Percentiles rank a stretch among this genome's conserved stretches.
These are phyloP conservation scores for Lycaon pictus DNA, from an alignment of 2,113 vertebrate genomes.

Conservation along the genomic window DNA sequence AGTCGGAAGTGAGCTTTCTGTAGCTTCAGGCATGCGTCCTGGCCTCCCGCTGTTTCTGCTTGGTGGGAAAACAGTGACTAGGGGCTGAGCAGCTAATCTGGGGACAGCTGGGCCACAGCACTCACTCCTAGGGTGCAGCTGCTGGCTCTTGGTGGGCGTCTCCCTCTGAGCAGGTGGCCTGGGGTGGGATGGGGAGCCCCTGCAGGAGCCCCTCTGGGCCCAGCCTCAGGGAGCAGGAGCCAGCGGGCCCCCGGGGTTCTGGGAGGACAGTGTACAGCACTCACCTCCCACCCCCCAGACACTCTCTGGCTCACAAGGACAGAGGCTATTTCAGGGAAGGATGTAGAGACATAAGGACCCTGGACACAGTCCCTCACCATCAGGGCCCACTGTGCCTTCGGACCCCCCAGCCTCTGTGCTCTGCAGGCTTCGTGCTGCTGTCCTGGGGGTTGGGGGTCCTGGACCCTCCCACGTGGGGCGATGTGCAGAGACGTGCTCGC, in stretches of 20 bases:
- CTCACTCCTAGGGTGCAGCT: background rate
- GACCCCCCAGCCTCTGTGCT: background rate
- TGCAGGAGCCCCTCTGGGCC: accelerated
- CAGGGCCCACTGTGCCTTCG: background rate
- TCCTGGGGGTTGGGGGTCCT: background rate
- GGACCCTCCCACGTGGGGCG: accelerated
- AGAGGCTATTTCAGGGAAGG: background rate
- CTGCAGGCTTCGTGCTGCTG: accelerated
- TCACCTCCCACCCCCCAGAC: accelerated
- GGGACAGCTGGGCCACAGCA: too few relatives aligned
- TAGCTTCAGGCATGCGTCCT: background rate
- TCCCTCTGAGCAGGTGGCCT: accelerated
- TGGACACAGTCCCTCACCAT: accelerated
- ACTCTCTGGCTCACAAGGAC: background rate
- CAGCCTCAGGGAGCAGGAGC: background rate
- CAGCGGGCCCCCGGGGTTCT: accelerated
- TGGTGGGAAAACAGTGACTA: background rate
- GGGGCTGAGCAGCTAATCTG: background rate
- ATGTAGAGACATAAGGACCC: background rate
- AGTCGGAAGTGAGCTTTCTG: background rate
- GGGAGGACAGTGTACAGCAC: accelerated
- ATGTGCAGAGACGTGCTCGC: accelerated
- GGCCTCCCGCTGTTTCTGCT: background rate
- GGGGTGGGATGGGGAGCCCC: too few relatives aligned
- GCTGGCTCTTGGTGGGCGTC: background rate